Evolutionary conservation across 2,888 invertebrate species (phyloP).

Genomic region (Andrena bucephala): DNA sequence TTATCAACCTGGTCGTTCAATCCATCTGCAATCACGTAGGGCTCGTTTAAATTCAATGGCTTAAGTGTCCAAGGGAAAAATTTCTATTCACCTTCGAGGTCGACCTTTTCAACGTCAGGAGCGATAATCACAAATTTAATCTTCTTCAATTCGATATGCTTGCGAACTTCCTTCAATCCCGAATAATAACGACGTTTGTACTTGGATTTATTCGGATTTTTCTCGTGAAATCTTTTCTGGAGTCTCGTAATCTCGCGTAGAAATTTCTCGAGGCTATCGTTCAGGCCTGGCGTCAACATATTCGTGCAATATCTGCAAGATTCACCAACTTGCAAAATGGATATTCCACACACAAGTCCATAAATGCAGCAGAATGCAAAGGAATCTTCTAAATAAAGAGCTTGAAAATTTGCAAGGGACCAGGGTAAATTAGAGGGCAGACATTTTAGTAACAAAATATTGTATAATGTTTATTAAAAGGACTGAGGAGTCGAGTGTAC

Average conservation of each 20-base stretch:
- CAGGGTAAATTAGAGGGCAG: constrained; percentile 8
- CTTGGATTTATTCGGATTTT: constrained; percentile 73
- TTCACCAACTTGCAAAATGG: constrained; percentile 15
- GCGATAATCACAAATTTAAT: constrained; percentile 77
- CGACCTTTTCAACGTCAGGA: constrained; percentile 76
- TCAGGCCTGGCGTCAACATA: constrained; percentile 67
- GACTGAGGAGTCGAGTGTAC: not conserved
- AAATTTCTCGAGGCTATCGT: constrained; percentile 68
- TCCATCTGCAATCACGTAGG: constrained; percentile 70
- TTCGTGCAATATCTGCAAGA: constrained; percentile 79
- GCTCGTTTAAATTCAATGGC: not conserved
- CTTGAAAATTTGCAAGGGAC: not conserved
- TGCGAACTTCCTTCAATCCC: constrained; percentile 77
- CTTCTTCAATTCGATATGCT: constrained; percentile 73
- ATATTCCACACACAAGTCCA: not conserved
- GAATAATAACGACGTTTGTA: constrained; percentile 75
- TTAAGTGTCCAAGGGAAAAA: not conserved
- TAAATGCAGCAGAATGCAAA: not conserved
- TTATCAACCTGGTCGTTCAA: constrained; percentile 72
- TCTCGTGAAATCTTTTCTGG: constrained; percentile 75
- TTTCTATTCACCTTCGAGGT: constrained; percentile 68
- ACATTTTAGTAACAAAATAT: constrained; percentile 35
- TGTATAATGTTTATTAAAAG: constrained; percentile 50
- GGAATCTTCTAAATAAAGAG: not conserved
- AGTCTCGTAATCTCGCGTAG: constrained; percentile 74